Evolutionary conservation across 2,113 vertebrate genomes (phyloP).

Genomic region (Erpornis zantholeuca): DNA sequence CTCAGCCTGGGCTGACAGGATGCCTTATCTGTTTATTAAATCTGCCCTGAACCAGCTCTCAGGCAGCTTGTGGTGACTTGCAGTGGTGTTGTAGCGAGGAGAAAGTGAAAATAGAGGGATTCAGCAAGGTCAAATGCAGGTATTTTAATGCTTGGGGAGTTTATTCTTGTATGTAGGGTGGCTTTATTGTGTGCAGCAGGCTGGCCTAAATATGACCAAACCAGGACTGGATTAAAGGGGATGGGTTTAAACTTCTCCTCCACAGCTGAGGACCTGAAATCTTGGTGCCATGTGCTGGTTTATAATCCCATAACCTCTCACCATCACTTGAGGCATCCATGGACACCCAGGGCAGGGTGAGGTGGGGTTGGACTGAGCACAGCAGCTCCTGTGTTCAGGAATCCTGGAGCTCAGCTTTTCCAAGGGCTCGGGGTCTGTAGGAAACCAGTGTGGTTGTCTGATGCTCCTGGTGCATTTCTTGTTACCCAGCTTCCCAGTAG

Average conservation of each 20-base stretch:
- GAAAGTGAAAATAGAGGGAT: not conserved
- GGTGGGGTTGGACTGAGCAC: not conserved
- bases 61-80: not conserved
- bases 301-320: not conserved
- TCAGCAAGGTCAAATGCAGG: not conserved
- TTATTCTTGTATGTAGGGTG: not conserved
- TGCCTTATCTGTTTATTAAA: conserved; percentile 8
- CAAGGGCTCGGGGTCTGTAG: not conserved
- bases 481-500: not conserved
- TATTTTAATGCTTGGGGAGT: not conserved
- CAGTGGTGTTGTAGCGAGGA: not conserved
- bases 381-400: not conserved
- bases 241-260: not conserved
- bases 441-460: not conserved
- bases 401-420: not conserved
- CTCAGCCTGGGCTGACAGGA: not conserved
- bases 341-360: not conserved
- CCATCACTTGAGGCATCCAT: not conserved
- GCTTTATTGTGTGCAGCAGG: not conserved
- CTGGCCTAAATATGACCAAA: not conserved
- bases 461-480: not conserved
- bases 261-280: not conserved
- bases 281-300: not conserved
- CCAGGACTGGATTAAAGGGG: not conserved
- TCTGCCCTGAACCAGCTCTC: not conserved